Evolutionary conservation across 2,113 vertebrate genomes (phyloP), one percentile per base, ranked within the genome.

Genomic region (Lampris incognitus): DNA sequence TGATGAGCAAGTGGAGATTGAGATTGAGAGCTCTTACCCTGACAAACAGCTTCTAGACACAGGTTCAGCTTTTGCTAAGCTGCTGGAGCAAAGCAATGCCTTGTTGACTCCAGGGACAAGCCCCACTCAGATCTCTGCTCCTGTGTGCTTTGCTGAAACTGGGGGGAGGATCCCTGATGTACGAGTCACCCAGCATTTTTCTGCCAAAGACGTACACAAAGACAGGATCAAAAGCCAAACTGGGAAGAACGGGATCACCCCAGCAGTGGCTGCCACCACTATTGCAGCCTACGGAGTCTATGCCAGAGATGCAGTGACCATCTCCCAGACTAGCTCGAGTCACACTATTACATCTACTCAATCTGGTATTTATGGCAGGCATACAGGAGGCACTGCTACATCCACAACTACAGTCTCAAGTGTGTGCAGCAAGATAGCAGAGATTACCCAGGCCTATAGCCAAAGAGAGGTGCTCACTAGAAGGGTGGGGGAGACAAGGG

Each of bases 121-220:
- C 51, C 97, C 98, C 56, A 99, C 98, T 0, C 98, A 99, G 87
- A 92, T 97, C 0, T 95, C 96, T 0, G 97, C 98, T 56, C 98
- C 98, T 0, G 94, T 97, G 57, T 97, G 97, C 40, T 99, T 99
- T 68, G 91, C 90, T 50, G 93, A 94, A 81, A 92, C 92, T 40
- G 92, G 85, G 59, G 88, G 92, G 0, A 85, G 92, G 36, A 96
- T 99, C 85, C 97, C 98, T 0, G 97, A 99, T 46, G 98, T 99
- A 11, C 91, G 94, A 6, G 96, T 99, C 66, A 99, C 98, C 11
- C 98, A 99, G 85, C 97, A 99, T 85, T 99, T 97, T 79, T 94
- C 95, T 61, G 65, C 85, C 24, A 98, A 97, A 91, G 97, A 98
- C 82, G 92, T 91, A 39, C 95, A 95, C 67, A 94, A 94, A 87